Conservation (phyloP, 1,140 invertebrate genomes). For the Heliothis subflexa region DNA sequence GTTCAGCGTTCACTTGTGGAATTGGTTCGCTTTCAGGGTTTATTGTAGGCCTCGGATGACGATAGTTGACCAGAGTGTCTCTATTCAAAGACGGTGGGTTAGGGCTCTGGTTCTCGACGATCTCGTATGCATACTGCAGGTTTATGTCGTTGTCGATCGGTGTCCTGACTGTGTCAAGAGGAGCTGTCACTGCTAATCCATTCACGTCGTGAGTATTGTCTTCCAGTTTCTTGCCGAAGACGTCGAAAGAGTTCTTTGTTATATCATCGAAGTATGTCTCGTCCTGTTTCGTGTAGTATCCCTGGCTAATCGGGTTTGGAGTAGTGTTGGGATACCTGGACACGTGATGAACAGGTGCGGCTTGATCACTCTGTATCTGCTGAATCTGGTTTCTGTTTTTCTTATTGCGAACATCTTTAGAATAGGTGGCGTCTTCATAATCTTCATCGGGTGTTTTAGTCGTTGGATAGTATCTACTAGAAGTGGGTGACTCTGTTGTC, state of each 20-base stretch:
- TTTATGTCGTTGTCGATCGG: constrained; percentile 80
- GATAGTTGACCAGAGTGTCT: constrained; percentile 89
- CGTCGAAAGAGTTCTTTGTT: constrained; percentile 91
- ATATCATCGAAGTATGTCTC: constrained; percentile 90
- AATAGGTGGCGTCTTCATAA: constrained; percentile 71
- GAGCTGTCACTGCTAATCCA: constrained; percentile 82
- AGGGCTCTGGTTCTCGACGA: constrained; percentile 75
- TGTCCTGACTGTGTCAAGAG: constrained; percentile 77
- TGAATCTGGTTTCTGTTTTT: constrained; percentile 78
- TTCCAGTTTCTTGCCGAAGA: constrained; percentile 91
- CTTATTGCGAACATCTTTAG: constrained; percentile 62
- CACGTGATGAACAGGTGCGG: constrained; percentile 64
- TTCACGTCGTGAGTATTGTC: constrained; percentile 85
- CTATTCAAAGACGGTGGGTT: constrained; percentile 85
- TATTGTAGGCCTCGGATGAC: constrained; percentile 86
- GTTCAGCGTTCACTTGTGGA: constrained; percentile 60
- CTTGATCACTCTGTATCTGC: constrained; percentile 77
- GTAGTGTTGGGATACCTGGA: constrained; percentile 84
- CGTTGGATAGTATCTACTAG: constrained; percentile 82
- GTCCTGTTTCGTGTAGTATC: constrained; percentile 91
- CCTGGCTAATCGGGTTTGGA: constrained; percentile 88
- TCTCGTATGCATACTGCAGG: constrained; percentile 75
- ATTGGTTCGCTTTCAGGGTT: constrained; percentile 88
- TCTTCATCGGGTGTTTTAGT: constrained; percentile 75
- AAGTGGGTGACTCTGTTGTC: constrained; percentile 78